Percentiles rank a stretch among this genome's conserved stretches.
phyloP scores from a whole-genome alignment of 2,797 vertebrate genomes.

The Sebastes kiyomatsui region DNA sequence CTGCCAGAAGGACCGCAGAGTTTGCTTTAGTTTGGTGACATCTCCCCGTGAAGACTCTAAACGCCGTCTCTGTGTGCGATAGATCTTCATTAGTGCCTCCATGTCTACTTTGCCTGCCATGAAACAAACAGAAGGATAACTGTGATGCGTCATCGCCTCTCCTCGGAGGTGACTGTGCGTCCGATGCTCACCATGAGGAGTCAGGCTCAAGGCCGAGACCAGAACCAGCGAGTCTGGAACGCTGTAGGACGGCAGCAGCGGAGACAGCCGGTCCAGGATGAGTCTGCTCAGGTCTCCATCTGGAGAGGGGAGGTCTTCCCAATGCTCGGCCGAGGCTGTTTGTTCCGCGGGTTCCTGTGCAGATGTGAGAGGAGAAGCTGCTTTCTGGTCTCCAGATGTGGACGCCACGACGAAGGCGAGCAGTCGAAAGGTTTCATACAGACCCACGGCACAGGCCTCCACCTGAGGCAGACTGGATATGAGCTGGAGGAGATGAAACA shows the following conservation, averaged over 20 bases:
- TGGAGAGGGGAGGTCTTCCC: background rate
- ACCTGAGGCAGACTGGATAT: conserved; percentile 83
- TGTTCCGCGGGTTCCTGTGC: background rate
- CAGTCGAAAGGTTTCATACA: conserved; percentile 83
- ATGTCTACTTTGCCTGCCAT: conserved; percentile 91
- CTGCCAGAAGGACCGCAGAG: conserved; percentile 89
- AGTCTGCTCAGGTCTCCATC: conserved; percentile 52
- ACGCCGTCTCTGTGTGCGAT: conserved; percentile 77
- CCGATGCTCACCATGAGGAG: conserved; percentile 87
- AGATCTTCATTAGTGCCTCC: conserved; percentile 84
- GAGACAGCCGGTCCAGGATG: conserved; percentile 73
- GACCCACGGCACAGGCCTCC: conserved; percentile 87
- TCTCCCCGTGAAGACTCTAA: conserved; percentile 66
- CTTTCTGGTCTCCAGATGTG: conserved; percentile 24
- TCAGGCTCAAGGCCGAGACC: conserved; percentile 86
- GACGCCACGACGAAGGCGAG: conserved; percentile 87
- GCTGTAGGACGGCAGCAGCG: conserved; percentile 82
- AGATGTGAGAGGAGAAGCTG: conserved; percentile 7
- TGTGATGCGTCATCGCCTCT: background rate
- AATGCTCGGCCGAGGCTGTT: background rate
- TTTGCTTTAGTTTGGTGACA: conserved; percentile 80
- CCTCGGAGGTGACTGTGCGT: background rate
- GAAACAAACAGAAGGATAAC: background rate
- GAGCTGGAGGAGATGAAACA: conserved; percentile 52
- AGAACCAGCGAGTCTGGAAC: conserved; percentile 88